phyloP scores from a whole-genome alignment of 2,888 invertebrate species.

The Drosophila barbarae region DNA sequence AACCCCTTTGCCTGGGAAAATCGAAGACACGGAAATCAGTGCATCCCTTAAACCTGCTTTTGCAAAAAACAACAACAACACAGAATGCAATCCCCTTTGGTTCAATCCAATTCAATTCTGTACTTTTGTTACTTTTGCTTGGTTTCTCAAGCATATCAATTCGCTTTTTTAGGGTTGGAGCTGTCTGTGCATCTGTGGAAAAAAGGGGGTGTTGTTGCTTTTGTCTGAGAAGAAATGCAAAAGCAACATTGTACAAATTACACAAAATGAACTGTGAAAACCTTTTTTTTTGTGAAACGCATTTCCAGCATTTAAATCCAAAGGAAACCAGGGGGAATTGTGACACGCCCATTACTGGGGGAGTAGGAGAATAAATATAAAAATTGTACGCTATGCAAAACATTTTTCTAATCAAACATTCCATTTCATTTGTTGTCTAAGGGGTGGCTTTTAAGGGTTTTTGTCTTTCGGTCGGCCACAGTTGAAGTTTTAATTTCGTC shows the following conservation, averaged over 20 bases:
- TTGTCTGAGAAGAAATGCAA: conserved; percentile 47
- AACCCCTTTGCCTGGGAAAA: conserved; percentile 18
- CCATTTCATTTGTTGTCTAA: conserved; percentile 61
- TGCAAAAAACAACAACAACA: not conserved
- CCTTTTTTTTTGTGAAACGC: conserved; percentile 62
- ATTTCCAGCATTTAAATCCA: conserved; percentile 28
- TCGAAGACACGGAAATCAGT: conserved; percentile 29
- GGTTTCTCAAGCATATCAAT: conserved; percentile 76
- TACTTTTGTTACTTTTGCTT: conserved; percentile 68
- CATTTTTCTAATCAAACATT: conserved; percentile 74
- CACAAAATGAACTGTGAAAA: conserved; percentile 72
- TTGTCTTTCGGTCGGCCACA: conserved; percentile 31
- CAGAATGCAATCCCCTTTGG: conserved; percentile 17
- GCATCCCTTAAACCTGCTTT: conserved; percentile 41
- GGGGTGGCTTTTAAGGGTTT: conserved; percentile 35
- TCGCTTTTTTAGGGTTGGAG: conserved; percentile 60
- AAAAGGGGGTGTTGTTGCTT: conserved; percentile 11
- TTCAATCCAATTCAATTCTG: conserved; percentile 59
- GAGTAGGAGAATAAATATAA: conserved; percentile 27
- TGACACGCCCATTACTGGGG: conserved; percentile 54
- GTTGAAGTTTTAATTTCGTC: conserved; percentile 53
- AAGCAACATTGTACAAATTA: conserved; percentile 62
- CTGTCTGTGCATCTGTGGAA: conserved; percentile 28
- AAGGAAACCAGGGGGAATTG: conserved; percentile 53
- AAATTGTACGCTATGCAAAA: conserved; percentile 73